Evolutionary conservation across 2,888 invertebrate species (phyloP).

Genomic region (Leistus spinibarbis): DNA sequence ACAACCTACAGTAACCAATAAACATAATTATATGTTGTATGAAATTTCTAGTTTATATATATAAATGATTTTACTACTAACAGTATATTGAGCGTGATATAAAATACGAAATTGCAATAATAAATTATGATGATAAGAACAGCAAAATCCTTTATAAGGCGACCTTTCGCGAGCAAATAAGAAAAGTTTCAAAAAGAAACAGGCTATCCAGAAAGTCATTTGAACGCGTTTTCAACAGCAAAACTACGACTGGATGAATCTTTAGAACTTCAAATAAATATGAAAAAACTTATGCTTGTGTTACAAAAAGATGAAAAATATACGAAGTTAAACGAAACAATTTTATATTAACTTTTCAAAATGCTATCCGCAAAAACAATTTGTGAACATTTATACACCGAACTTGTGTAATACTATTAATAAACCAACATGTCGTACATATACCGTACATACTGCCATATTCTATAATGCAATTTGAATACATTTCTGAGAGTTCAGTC

Average conservation of each 20-base stretch:
- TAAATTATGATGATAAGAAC: background rate
- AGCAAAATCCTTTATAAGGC: background rate
- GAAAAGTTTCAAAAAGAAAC: slow-evolving; percentile 32
- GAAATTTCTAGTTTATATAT: no score
- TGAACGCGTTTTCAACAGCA: slow-evolving; percentile 25
- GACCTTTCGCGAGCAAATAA: slow-evolving; percentile 13
- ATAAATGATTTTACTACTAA: background rate
- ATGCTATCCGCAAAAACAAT: slow-evolving; percentile 2
- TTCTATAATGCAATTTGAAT: no score
- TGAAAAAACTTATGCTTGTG: slow-evolving; percentile 26
- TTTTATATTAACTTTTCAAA: slow-evolving; percentile 30
- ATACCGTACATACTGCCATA: no score
- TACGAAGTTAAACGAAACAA: slow-evolving; percentile 3
- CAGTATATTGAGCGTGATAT: background rate
- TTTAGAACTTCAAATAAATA: slow-evolving; percentile 28
- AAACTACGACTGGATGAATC: slow-evolving; percentile 21
- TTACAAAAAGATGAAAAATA: slow-evolving; percentile 11
- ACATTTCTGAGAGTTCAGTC: no score
- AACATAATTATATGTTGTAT: no score
- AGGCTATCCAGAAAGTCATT: slow-evolving; percentile 30
- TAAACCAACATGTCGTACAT: no score
- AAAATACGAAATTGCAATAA: background rate
- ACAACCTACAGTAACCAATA: no score
- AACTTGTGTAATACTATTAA: background rate
- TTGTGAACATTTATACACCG: background rate